Evolutionary conservation across 2,797 vertebrate species (phyloP).

Genomic region (Falco biarmicus): DNA sequence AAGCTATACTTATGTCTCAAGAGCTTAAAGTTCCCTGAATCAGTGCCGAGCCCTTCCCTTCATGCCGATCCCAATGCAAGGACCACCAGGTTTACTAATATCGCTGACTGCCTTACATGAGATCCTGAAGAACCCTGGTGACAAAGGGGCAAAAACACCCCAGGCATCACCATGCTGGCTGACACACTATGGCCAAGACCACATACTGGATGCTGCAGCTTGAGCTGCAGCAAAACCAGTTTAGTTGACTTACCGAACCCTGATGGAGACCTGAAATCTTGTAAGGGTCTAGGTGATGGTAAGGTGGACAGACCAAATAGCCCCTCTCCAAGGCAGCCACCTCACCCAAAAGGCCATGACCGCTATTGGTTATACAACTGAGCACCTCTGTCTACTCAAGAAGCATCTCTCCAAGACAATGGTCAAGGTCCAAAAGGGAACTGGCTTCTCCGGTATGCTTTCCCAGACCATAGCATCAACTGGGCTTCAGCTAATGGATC

Average conservation of each 20-base stretch:
- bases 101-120: background rate
- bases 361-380: background rate
- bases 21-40: background rate
- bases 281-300: background rate
- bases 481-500: background rate
- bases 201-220: background rate
- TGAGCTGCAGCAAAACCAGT: background rate
- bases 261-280: background rate
- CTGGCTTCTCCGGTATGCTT: background rate
- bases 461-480: background rate
- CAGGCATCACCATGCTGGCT: background rate
- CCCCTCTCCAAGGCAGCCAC: background rate
- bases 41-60: background rate
- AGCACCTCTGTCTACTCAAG: background rate
- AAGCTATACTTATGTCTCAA: background rate
- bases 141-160: background rate
- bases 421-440: background rate
- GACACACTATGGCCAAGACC: background rate
- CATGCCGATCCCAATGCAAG: rapidly evolving
- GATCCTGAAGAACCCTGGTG: background rate
- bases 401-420: background rate
- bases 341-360: background rate
- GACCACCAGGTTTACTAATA: background rate
- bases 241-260: background rate
- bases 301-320: background rate